Base-by-base conservation (phyloP, 2,888 invertebrate species). In the Orthonychiurus folsomi region DNA sequence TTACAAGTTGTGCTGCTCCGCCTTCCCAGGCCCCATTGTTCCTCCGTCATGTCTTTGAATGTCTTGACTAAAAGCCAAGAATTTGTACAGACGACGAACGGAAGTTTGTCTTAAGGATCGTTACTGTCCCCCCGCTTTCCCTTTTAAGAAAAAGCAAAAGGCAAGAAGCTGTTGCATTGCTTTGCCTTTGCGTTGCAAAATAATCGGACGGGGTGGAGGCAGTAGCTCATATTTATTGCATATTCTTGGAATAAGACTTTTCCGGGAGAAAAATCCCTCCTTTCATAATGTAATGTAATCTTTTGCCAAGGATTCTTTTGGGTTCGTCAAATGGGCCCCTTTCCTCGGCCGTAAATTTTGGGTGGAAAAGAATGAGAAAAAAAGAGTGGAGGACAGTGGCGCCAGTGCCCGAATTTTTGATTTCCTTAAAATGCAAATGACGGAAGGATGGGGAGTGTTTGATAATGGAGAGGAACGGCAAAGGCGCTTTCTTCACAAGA, bases 391-490 rank as follows among this genome's bases (percentile, higher is more conserved):
- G n/a, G n/a, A n/a, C n/a, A 37, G 37, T 37, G 37, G 37, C 37
- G 37, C 37, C 37, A 37, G 37, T 5, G 37, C 37, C 15, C 5
- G 37, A 37, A 37, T 37, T 37, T 37, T 37, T 37, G 37, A 37
- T 37, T 37, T 37, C 37, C 37, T 37, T 37, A 37, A 37, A 37
- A 37, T 37, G 37, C 37, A 37, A 37, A 37, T 37, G 37, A 37
- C 9, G 5, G 9, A 37, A 37, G n/a, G n/a, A n/a, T n/a, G n/a
- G n/a, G n/a, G n/a, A n/a, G 37, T 37, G 37, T 37, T 37, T 9
- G 37, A 37, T 37, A 37, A 37, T 37, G 37, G 37, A 37, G 37
- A 37, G 37, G 37, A 5, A 37, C 15, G 37, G 37, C 37, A 37
- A 37, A 37, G 5, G 37, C 37, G 5, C 37, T 37, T 15, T 37